A percentile compares a stretch with the other conserved stretches of the same genome.
Conservation (phyloP, 2,888 invertebrate genomes). For the Xestoiulus laeticollis region DNA sequence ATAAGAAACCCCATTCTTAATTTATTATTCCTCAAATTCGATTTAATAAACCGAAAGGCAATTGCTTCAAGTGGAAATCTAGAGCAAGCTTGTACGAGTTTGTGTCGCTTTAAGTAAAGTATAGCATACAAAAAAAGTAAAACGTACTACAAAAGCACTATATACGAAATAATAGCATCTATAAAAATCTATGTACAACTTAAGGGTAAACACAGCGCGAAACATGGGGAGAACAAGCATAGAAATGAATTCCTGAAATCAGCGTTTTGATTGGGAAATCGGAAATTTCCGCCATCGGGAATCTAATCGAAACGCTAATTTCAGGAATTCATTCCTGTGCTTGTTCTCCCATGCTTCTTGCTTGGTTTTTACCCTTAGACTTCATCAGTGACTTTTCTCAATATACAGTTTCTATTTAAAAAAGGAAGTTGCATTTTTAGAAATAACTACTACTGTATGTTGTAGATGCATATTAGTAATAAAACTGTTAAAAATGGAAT, state of each 20-base stretch:
- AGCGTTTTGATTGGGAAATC: too few relatives aligned
- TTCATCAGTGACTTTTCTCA: neutral
- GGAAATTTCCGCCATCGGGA: too few relatives aligned
- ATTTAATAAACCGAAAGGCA: too few relatives aligned
- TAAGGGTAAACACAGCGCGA: too few relatives aligned
- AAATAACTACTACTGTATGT: conserved; percentile 5
- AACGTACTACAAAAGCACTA: neutral
- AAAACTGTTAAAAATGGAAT: neutral
- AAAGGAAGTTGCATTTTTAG: neutral
- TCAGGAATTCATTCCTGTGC: too few relatives aligned
- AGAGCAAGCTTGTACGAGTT: neutral
- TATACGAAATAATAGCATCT: conserved; percentile 18
- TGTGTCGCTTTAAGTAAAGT: neutral
- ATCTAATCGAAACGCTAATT: too few relatives aligned
- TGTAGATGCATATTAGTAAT: neutral
- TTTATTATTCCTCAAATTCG: too few relatives aligned
- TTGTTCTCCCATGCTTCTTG: too few relatives aligned
- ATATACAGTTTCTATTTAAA: neutral
- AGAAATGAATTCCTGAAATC: too few relatives aligned
- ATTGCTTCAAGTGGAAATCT: neutral
- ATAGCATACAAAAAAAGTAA: neutral
- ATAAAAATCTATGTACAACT: neutral
- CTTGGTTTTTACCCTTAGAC: too few relatives aligned
- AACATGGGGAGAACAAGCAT: too few relatives aligned
- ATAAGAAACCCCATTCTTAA: too few relatives aligned